phyloP scores from a whole-genome alignment of 2,888 invertebrate genomes.

The Mythimna pallens region DNA sequence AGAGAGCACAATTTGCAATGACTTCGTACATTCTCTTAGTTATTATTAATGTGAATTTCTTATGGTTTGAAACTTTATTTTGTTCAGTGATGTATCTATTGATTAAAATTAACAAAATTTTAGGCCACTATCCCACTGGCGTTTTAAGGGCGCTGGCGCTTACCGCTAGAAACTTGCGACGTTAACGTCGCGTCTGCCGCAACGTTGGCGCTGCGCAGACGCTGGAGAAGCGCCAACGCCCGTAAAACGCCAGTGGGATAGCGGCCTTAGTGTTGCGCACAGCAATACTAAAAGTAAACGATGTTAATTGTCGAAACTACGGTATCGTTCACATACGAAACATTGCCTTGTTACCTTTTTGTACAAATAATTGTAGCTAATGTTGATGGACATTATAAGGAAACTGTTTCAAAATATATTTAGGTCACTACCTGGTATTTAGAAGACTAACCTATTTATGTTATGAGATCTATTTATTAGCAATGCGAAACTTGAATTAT shows the following conservation, averaged over 20 bases:
- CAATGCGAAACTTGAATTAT: conserved; percentile 37
- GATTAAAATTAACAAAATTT: too few species aligned
- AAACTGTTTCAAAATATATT: conserved; percentile 20
- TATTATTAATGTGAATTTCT: not conserved
- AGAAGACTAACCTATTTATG: conserved; percentile 38
- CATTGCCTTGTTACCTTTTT: conserved; percentile 18
- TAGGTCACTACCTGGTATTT: conserved; percentile 13
- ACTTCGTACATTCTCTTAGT: not conserved
- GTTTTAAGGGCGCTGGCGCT: too few species aligned
- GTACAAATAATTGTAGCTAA: conserved; percentile 9
- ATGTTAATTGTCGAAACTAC: conserved; percentile 16
- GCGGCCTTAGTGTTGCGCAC: not conserved
- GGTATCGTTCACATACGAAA: conserved; percentile 10
- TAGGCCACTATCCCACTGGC: too few species aligned
- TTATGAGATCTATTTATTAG: conserved; percentile 55
- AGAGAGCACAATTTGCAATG: conserved; percentile 44
- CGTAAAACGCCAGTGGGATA: too few species aligned
- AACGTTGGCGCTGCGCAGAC: too few species aligned
- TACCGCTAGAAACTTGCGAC: too few species aligned
- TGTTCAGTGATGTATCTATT: not conserved
- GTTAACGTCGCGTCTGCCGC: too few species aligned
- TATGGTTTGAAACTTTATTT: conserved; percentile 1
- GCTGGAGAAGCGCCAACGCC: too few species aligned
- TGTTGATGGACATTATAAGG: not conserved
- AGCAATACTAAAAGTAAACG: not conserved